Base-by-base conservation (phyloP, 2,888 invertebrate genomes). In the Noctuana brunneofusca region DNA sequence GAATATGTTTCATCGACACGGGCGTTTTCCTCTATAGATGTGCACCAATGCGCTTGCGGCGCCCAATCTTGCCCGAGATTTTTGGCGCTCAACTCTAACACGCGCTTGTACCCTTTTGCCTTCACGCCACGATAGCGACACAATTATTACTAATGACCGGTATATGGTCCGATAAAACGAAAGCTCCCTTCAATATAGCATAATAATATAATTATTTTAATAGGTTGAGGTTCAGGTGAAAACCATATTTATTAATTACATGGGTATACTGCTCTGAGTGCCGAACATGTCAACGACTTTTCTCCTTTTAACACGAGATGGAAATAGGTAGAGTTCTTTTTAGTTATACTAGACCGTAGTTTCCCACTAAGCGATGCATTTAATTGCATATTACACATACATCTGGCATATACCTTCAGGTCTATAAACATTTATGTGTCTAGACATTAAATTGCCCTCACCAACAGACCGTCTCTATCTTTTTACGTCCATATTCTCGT, bases 1-100 rank as follows among this genome's bases (percentile, higher is more conserved):
- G 81, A 87, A 87, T 84, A 83, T 86, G 81, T 87, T 88, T 84
- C 84, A 84, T 80, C 83, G 80, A 72, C 78, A 81, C 87, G 78
- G 84, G 86, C 85, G 84, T 87, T 88, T 87, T 86, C 80, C 81
- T 79, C 78, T 77, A 76, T 74, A 76, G 74, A 74, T 73, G 75
- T 76, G 82, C 83, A 83, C 86, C 86, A 83, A 84, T 86, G 83
- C 76, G 78, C 74, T 74, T 68, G 71, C 77, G 70, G 75, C 76
- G 75, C 73, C 76, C 75, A 71, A 76, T 76, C 68, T 73, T 70
- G 69, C 73, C 73, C 73, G 71, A 71, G 75, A 73, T 74, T 81
- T 83, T 82, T 72, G 80, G 75, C 75, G 74, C 75, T 70, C 72
- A 70, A 66, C 54, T 66, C 60, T 32, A 62, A 64, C 68, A 66